Evolutionary conservation across 1,140 invertebrate species (phyloP).

Genomic region (Lepidurus apus): DNA sequence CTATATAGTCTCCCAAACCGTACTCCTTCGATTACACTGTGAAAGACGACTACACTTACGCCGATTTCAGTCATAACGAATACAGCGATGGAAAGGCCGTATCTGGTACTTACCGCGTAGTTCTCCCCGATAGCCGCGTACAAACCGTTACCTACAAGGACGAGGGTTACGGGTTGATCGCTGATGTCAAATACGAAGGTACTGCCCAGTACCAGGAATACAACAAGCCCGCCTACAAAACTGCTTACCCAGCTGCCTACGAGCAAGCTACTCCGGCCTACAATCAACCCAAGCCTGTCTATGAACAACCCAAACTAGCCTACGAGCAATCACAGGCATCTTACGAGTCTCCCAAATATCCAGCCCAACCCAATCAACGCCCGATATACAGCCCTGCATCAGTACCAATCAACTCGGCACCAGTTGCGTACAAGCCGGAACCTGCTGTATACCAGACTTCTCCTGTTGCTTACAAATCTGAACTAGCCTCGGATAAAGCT

Average conservation of each 20-base stretch:
- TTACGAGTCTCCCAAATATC: not conserved
- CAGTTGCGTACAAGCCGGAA: not conserved
- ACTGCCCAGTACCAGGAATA: too few species aligned
- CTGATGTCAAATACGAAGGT: conserved; percentile 68
- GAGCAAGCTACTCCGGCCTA: too few species aligned
- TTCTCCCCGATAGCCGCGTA: conserved; percentile 66
- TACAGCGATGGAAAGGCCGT: conserved; percentile 55
- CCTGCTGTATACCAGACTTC: not conserved
- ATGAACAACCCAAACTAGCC: not conserved
- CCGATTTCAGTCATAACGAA: conserved; percentile 67
- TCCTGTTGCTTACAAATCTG: not conserved
- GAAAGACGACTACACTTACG: conserved; percentile 58
- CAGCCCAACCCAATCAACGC: not conserved
- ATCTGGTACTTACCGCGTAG: conserved; percentile 63
- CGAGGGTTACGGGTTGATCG: conserved; percentile 70
- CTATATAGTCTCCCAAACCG: conserved; percentile 31
- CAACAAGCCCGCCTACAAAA: too few species aligned
- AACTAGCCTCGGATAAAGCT: not conserved
- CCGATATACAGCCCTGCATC: not conserved
- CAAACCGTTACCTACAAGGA: conserved; percentile 71
- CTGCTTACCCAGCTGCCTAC: too few species aligned
- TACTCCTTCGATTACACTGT: conserved; percentile 71
- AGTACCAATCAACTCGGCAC: not conserved
- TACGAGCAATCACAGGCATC: not conserved
- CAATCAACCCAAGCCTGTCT: too few species aligned